Evolutionary conservation across 2,113 vertebrate genomes (phyloP).

Genomic region (Tapirus terrestris): DNA sequence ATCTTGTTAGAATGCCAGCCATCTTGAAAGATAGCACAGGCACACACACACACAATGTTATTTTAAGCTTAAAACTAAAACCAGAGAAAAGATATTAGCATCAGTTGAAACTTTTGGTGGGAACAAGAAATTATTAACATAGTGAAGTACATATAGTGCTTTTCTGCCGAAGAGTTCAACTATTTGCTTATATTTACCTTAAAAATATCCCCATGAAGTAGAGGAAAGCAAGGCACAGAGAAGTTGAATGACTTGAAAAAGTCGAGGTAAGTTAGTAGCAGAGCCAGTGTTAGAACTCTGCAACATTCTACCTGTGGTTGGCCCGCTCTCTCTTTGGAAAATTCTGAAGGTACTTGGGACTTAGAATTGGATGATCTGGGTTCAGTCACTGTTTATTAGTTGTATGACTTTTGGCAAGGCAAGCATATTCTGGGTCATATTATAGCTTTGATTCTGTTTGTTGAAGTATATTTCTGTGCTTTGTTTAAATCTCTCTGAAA

Average conservation of each 20-base stretch:
- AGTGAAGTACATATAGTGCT: background rate
- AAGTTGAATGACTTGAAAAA: background rate
- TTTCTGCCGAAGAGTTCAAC: constrained; percentile 39
- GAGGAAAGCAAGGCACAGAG: constrained; percentile 14
- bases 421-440: background rate
- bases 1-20: constrained; percentile 29
- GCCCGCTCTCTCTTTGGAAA: background rate
- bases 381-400: background rate
- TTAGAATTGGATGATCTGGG: constrained; percentile 20
- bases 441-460: constrained; percentile 28
- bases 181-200: constrained; percentile 28
- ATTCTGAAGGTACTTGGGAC: background rate
- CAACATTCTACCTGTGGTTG: background rate
- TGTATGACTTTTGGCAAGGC: background rate
- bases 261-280: background rate
- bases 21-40: background rate
- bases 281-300: constrained; percentile 8
- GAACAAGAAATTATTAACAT: constrained; percentile 22
- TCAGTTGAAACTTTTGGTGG: constrained; percentile 15
- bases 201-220: background rate
- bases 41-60: background rate
- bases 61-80: constrained; percentile 58
- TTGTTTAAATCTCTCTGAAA: constrained; percentile 26
- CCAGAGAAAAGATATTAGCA: constrained; percentile 44
- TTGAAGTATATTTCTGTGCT: constrained; percentile 21